Evolutionary conservation across 2,888 invertebrate genomes (phyloP).

Genomic region (Cryptophagus acutangulus): DNA sequence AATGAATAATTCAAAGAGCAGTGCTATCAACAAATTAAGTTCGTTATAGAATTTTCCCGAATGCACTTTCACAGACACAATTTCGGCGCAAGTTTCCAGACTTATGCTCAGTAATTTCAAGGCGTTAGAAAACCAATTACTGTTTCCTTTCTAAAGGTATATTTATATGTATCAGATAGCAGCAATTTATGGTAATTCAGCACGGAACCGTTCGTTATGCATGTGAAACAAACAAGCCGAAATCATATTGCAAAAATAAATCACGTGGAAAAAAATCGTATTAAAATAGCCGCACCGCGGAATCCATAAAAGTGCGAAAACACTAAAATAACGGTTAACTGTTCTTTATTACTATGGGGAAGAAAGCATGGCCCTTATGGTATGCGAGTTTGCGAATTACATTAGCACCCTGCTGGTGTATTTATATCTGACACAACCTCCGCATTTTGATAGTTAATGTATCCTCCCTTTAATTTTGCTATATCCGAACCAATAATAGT

Average conservation of each 20-base stretch:
- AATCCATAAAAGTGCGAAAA: slow-evolving; percentile 6
- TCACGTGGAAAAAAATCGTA: background rate
- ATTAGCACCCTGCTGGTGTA: slow-evolving; percentile 25
- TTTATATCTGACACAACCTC: slow-evolving; percentile 29
- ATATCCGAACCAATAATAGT: slow-evolving; percentile 28
- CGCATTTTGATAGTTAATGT: slow-evolving; percentile 27
- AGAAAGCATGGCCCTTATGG: slow-evolving; percentile 9
- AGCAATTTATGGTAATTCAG: slow-evolving; percentile 17
- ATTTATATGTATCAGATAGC: slow-evolving; percentile 32
- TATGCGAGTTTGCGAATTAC: slow-evolving; percentile 22
- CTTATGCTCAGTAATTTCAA: slow-evolving; percentile 21
- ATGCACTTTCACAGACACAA: too few relatives aligned
- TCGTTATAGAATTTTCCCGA: too few relatives aligned
- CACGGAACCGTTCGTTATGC: slow-evolving; percentile 18
- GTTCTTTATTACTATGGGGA: slow-evolving; percentile 32
- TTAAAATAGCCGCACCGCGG: background rate
- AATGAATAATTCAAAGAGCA: too few relatives aligned
- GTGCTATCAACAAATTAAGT: too few relatives aligned
- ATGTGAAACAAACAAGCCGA: background rate
- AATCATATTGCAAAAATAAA: slow-evolving; percentile 2
- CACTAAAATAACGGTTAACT: slow-evolving; percentile 29
- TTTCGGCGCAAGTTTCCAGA: too few relatives aligned
- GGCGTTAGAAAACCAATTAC: slow-evolving; percentile 30
- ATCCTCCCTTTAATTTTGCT: slow-evolving; percentile 22
- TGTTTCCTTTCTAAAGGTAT: slow-evolving; percentile 28